Percentiles rank a stretch among this genome's conserved stretches.
Conservation (phyloP, 2,113 vertebrate species). For the Leuciscus idus region DNA sequence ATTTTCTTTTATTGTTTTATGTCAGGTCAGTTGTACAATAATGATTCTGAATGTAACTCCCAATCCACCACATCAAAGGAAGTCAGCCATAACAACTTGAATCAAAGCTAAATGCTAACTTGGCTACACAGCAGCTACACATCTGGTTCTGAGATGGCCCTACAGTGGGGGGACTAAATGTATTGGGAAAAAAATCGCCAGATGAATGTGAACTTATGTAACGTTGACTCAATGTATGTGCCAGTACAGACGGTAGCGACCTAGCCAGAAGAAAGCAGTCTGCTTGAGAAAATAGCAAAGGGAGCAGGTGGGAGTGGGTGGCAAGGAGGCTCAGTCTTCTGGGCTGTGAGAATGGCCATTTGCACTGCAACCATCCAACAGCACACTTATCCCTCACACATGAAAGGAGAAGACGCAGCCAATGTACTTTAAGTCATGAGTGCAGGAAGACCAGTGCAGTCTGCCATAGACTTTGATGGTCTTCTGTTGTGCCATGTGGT, state of each 20-base stretch:
- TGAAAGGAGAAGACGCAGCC: conserved; percentile 63
- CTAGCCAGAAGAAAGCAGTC: conserved; percentile 78
- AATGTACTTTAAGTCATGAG: conserved; percentile 76
- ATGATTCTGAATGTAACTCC: not conserved
- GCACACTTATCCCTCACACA: conserved; percentile 72
- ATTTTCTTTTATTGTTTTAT: not conserved
- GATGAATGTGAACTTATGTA: conserved; percentile 73
- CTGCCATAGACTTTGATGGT: conserved; percentile 76
- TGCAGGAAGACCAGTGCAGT: conserved; percentile 72
- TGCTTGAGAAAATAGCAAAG: conserved; percentile 83
- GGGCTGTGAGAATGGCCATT: conserved; percentile 85
- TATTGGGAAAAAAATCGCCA: conserved; percentile 27
- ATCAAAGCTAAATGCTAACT: not conserved
- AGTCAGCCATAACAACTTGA: not conserved
- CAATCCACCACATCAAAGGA: not conserved
- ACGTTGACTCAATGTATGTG: conserved; percentile 74
- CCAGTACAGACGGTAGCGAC: conserved; percentile 81
- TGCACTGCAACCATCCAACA: conserved; percentile 74
- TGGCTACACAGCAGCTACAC: conserved; percentile 14
- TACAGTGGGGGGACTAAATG: conserved; percentile 2
- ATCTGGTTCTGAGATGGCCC: conserved; percentile 49
- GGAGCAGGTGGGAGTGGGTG: conserved; percentile 85
- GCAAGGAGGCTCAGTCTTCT: conserved; percentile 81
- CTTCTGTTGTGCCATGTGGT: conserved; percentile 79
- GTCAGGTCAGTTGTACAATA: not conserved